phyloP scores from a whole-genome alignment of 2,888 invertebrate genomes.

The Polymixis lichenea region DNA sequence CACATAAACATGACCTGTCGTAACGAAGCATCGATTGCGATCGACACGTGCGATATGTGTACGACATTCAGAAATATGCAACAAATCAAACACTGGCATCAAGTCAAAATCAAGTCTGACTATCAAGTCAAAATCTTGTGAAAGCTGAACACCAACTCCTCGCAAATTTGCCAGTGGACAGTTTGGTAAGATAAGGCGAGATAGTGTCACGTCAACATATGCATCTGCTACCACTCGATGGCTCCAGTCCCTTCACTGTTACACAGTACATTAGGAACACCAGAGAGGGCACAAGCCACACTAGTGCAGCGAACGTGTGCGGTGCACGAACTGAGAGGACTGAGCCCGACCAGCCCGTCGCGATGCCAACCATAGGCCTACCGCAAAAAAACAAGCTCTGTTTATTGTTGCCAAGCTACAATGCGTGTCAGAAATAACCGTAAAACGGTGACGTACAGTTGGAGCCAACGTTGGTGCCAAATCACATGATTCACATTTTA shows the following conservation, averaged over 20 bases:
- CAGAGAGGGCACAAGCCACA: background rate
- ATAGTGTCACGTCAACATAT: background rate
- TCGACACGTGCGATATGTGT: background rate
- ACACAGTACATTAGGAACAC: background rate
- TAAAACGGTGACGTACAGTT: constrained; percentile 80
- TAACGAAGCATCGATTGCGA: constrained; percentile 13
- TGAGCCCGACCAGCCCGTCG: background rate
- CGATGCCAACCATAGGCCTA: constrained; percentile 65
- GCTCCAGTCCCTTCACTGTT: background rate
- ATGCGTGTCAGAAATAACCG: constrained; percentile 83
- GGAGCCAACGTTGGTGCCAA: constrained; percentile 84
- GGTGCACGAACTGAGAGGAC: background rate
- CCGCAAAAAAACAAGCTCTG: constrained; percentile 67
- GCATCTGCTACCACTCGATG: background rate
- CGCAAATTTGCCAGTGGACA: background rate
- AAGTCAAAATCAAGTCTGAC: background rate
- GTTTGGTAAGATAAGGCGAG: background rate
- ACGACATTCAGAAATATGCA: constrained; percentile 3
- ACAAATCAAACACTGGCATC: background rate
- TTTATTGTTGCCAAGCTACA: constrained; percentile 82
- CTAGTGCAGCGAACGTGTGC: constrained; percentile 5
- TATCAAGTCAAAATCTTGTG: background rate
- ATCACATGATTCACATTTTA: constrained; percentile 88
- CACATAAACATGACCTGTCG: constrained; percentile 39
- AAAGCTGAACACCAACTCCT: background rate